Conservation (phyloP, 2,888 invertebrate genomes). For the Hartigia nigra region DNA sequence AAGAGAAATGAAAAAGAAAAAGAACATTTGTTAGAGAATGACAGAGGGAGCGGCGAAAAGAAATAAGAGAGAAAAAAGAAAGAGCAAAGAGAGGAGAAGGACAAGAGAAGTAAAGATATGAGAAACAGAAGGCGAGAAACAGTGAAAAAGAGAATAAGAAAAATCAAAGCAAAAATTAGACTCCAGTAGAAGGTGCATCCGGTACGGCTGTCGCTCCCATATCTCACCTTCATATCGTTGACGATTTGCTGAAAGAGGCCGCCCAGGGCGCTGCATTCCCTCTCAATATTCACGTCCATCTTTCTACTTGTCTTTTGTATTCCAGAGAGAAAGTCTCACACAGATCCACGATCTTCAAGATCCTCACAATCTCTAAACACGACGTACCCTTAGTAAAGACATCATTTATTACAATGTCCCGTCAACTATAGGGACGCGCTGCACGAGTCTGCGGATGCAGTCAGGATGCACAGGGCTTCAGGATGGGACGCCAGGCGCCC, state of each 20-base stretch:
- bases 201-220: background rate
- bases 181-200: background rate
- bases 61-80: too few relatives aligned
- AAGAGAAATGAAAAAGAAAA: background rate
- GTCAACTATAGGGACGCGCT: background rate
- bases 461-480: background rate
- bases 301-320: slow-evolving; percentile 44
- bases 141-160: slow-evolving; percentile 5
- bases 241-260: slow-evolving; percentile 95
- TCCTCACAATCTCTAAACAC: slow-evolving; percentile 1
- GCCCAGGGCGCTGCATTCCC: slow-evolving; percentile 88
- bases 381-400: background rate
- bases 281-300: slow-evolving; percentile 81
- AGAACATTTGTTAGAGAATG: background rate
- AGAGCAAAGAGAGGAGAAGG: too few relatives aligned
- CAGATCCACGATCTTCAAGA: too few relatives aligned
- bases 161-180: background rate
- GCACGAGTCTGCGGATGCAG: background rate
- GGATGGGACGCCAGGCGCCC: background rate
- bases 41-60: background rate
- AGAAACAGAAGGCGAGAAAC: slow-evolving; percentile 3
- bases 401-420: too few relatives aligned
- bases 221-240: slow-evolving; percentile 94
- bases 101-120: too few relatives aligned
- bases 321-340: background rate